Evolutionary conservation across 2,797 vertebrate genomes (phyloP).

Genomic region (Yasuhikotakia modesta): DNA sequence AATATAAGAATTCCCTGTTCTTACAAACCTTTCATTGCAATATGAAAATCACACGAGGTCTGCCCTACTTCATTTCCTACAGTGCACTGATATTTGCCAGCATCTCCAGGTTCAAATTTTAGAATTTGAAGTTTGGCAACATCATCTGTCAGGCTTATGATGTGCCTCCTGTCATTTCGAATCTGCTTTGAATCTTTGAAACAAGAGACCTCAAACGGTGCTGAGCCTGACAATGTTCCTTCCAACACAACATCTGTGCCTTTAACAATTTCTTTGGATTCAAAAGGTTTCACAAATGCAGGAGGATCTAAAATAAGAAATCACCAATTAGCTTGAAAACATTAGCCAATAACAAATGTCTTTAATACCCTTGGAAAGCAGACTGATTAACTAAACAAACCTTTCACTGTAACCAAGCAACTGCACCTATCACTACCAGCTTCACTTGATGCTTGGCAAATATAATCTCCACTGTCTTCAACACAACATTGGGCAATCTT

Average conservation of each 20-base stretch:
- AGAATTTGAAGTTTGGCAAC: conserved; percentile 87
- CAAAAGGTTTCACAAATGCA: conserved; percentile 88
- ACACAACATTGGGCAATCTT: conserved; percentile 73
- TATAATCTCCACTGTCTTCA: conserved; percentile 90
- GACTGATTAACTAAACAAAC: conserved; percentile 76
- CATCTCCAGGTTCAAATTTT: conserved; percentile 84
- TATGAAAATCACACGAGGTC: conserved; percentile 83
- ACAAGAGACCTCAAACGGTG: conserved; percentile 90
- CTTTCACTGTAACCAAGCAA: conserved; percentile 90
- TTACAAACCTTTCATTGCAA: conserved; percentile 92
- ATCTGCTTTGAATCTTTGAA: conserved; percentile 88
- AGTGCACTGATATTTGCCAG: conserved; percentile 88
- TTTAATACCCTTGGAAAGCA: conserved; percentile 9
- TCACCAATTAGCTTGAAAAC: conserved; percentile 38
- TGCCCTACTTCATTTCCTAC: conserved; percentile 92
- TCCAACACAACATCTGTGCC: conserved; percentile 89
- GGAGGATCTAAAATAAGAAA: conserved; percentile 85
- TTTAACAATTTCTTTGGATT: conserved; percentile 89
- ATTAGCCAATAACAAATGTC: background rate
- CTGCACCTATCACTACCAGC: conserved; percentile 91
- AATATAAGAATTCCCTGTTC: background rate
- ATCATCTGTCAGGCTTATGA: conserved; percentile 84
- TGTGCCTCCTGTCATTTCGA: conserved; percentile 90
- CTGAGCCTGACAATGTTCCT: conserved; percentile 86
- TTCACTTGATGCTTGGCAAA: conserved; percentile 90